Evolutionary conservation across 2,888 invertebrate species (phyloP).

Genomic region (Tricholauxania praeusta): DNA sequence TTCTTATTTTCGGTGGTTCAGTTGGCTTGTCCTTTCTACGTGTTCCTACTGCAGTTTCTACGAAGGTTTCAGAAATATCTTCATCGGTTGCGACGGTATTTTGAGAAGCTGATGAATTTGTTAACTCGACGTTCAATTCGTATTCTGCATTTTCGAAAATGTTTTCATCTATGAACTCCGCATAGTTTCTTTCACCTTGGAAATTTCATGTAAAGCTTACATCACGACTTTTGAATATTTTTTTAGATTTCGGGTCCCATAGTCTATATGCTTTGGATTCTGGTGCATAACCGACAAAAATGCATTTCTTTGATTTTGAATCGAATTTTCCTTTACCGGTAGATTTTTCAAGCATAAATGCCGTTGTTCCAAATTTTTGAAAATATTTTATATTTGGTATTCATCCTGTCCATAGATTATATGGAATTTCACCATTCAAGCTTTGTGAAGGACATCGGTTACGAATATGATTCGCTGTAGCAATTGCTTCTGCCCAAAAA

Average conservation of each 20-base stretch:
- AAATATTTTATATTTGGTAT: not conserved
- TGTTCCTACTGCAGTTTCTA: too few relatives aligned
- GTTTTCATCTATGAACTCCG: too few relatives aligned
- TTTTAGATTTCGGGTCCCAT: not conserved
- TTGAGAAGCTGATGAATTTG: too few relatives aligned
- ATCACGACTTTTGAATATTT: not conserved
- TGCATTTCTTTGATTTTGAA: conserved; percentile 9
- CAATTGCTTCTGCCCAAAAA: conserved; percentile 57
- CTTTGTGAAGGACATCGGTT: conserved; percentile 52
- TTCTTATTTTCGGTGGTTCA: too few relatives aligned
- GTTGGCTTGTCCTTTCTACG: too few relatives aligned
- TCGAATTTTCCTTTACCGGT: conserved; percentile 9
- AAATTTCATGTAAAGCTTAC: conserved; percentile 16
- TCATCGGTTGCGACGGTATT: too few relatives aligned
- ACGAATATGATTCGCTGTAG: conserved; percentile 50
- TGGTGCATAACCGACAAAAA: not conserved
- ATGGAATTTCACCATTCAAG: conserved; percentile 39
- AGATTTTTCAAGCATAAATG: conserved; percentile 10
- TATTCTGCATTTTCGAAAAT: too few relatives aligned
- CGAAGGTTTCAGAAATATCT: too few relatives aligned
- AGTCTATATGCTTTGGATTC: conserved; percentile 16
- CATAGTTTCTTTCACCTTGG: too few relatives aligned
- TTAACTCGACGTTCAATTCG: too few relatives aligned
- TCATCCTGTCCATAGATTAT: conserved; percentile 31
- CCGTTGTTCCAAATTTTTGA: conserved; percentile 16